Conservation (phyloP, 2,113 vertebrate species). For the Serranochromis macrocephalus region DNA sequence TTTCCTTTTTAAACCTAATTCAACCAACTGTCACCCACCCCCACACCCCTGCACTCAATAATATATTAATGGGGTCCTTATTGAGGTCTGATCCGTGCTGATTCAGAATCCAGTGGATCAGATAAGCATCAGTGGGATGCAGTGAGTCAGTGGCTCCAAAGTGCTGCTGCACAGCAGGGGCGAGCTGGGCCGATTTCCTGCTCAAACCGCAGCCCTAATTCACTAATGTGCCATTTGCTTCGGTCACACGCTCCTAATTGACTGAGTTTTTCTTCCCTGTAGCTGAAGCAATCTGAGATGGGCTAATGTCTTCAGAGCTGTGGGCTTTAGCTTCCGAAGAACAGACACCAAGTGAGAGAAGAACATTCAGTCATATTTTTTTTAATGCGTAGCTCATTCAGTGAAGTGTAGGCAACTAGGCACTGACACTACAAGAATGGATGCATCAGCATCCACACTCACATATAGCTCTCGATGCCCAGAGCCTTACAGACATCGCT, state of each 20-base stretch:
- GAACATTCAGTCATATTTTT: background rate
- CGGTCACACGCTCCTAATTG: conserved; percentile 67
- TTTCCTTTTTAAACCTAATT: background rate
- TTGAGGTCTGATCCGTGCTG: conserved; percentile 11
- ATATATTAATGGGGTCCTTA: conserved; percentile 12
- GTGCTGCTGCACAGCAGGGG: conserved; percentile 60
- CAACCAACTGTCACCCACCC: background rate
- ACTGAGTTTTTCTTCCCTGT: conserved; percentile 54
- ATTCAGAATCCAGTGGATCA: conserved; percentile 42
- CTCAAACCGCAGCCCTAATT: conserved; percentile 67
- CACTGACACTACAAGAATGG: background rate
- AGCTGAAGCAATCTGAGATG: conserved; percentile 54
- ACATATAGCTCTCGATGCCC: background rate
- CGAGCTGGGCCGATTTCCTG: conserved; percentile 61
- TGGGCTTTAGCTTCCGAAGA: conserved; percentile 12
- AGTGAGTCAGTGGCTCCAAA: conserved; percentile 55
- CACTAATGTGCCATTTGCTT: conserved; percentile 73
- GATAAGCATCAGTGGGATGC: conserved; percentile 51
- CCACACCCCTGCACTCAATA: background rate
- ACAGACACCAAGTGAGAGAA: background rate
- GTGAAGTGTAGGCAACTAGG: background rate
- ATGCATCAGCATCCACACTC: background rate
- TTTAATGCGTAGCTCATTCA: background rate
- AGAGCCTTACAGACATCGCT: conserved; percentile 15
- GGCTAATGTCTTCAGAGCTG: conserved; percentile 51